Evolutionary conservation across 2,113 vertebrate species (phyloP), one percentile per base, ranked within the genome.

Genomic region (Brachyhypopomus gauderio): DNA sequence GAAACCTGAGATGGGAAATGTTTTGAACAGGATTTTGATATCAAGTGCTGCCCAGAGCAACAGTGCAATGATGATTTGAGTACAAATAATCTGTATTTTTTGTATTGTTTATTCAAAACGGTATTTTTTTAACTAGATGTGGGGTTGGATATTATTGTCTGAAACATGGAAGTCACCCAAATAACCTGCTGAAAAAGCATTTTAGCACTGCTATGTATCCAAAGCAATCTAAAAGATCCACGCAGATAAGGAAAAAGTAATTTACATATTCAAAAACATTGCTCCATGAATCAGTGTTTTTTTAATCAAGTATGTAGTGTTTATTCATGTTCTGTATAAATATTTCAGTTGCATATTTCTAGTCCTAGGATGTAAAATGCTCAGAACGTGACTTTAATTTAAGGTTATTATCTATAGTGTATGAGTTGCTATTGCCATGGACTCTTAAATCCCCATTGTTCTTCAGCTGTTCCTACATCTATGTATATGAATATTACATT

Each of bases 51-150:
- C 91, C 89, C 91, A 88, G 91, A 94, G 93, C 93, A 92, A 91
- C 91, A 91, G 94, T 95, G 93, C 93, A 95, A 94, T 93, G 90
- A 91, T 86, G 70, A 84, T 82, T 86, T 89, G 69, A 87, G 83
- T 88, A 64, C 85, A 90, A 85, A 90, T 87, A 69, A 85, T 87
- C 87, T 92, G 85, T 94, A 93, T 94, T 93, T 95, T 87, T 91
- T 92, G 66, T 92, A 92, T 92, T 78, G 86, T 90, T 88, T 76
- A 30, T 80, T 89, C 82, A 81, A 83, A 84, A 89, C 34, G 36
- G 88, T 92, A 90, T 92, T 93, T 93, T 93, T 92, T 92, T 92
- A 90, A 90, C 81, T 87, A 41, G 62, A 82, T 84, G 70, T 81
- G 79, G 81, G 55, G 41, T 85, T 87, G 89, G 81, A 83, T 75